phyloP scores from a whole-genome alignment of 2,888 invertebrate species.

The Tenthredo scrophulariae region DNA sequence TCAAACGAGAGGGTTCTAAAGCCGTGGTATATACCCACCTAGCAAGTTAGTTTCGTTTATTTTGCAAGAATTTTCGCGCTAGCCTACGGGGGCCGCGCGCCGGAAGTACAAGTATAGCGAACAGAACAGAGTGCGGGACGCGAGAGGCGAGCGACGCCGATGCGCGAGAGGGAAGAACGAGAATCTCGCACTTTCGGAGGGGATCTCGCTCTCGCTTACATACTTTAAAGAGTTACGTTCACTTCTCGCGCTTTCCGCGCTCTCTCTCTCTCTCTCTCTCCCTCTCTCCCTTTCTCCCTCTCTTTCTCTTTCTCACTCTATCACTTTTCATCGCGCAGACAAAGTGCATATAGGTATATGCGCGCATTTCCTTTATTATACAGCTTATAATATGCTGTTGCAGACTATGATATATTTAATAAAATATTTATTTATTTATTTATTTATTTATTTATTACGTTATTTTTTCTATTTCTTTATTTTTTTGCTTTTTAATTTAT shows the following conservation, averaged over 20 bases:
- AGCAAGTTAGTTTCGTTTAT: constrained; percentile 65
- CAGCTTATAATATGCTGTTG: no score
- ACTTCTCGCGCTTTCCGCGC: background rate
- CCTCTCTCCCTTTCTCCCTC: background rate
- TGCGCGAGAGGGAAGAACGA: background rate
- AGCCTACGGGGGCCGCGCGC: constrained; percentile 63
- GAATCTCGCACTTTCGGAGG: background rate
- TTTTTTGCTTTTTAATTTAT: no score
- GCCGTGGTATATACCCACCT: constrained; percentile 1
- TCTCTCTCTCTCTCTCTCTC: constrained; percentile 17
- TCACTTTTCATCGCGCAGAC: background rate
- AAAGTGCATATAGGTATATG: background rate
- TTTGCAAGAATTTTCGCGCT: constrained; percentile 70
- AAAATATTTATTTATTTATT: background rate
- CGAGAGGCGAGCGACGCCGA: background rate
- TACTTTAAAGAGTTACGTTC: background rate
- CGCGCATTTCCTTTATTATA: background rate
- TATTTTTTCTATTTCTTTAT: background rate
- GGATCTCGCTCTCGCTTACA: background rate
- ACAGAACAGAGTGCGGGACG: constrained; percentile 22
- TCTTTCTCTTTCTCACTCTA: background rate
- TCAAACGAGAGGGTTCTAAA: background rate
- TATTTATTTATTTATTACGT: background rate
- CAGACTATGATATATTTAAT: no score
- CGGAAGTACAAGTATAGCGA: constrained; percentile 75